Conservation (phyloP, 2,888 invertebrate genomes). For the Ligdia adustata region DNA sequence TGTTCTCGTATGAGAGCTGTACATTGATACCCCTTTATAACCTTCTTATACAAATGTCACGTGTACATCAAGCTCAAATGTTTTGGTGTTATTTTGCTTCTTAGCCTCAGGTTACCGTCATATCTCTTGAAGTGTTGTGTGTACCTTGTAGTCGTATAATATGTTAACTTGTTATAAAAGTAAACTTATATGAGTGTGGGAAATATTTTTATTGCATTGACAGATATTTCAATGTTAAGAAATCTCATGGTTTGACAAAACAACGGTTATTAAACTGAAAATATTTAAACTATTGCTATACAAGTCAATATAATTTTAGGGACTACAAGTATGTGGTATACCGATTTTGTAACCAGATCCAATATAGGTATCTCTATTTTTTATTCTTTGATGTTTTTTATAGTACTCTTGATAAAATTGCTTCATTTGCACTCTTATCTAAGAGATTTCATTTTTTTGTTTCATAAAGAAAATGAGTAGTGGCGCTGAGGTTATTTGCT, state of each 20-base stretch:
- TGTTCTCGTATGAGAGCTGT: slow-evolving; percentile 39
- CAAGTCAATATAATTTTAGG: too few species aligned
- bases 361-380: too few species aligned
- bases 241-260: too few species aligned
- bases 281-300: too few species aligned
- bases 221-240: too few species aligned
- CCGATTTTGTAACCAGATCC: too few species aligned
- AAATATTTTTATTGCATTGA: not conserved
- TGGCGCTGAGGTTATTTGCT: slow-evolving; percentile 8
- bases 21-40: slow-evolving; percentile 30
- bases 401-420: slow-evolving; percentile 17
- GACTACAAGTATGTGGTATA: too few species aligned
- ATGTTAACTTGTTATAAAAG: not conserved
- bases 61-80: slow-evolving; percentile 10
- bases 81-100: not conserved
- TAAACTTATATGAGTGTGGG: not conserved
- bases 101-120: slow-evolving; percentile 13
- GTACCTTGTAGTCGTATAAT: not conserved
- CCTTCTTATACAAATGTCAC: slow-evolving; percentile 14
- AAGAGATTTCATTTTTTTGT: slow-evolving; percentile 15
- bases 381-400: slow-evolving; percentile 6
- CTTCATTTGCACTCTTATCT: slow-evolving; percentile 15
- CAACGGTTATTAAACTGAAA: too few species aligned
- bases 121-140: not conserved
- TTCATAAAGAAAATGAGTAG: slow-evolving; percentile 14